Base-by-base conservation (phyloP, 2,113 vertebrate species). In the Cichladusa arquata region DNA sequence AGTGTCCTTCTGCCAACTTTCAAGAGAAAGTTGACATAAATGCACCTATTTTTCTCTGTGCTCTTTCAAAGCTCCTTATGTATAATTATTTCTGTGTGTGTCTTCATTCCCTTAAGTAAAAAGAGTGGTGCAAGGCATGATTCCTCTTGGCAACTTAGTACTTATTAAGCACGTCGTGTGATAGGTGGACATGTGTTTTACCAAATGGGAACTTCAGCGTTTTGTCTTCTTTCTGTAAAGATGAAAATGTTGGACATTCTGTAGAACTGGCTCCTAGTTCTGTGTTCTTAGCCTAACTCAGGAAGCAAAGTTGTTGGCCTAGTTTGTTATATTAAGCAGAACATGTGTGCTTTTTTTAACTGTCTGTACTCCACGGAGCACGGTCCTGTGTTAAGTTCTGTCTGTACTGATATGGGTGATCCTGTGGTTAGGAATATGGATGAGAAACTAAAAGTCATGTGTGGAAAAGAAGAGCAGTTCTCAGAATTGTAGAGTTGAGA, bases 21-120 rank as follows among this genome's bases (percentile, higher is more conserved):
- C 54, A 93, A 72, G 79, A 79, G 79, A 79, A 90, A 26, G 31
- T 66, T 76, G 65, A 28, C 36, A 78, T 57, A 72, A 90, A 66
- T 83, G 73, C 77, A 74, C 4, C 8, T 33, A 0, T 58, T 14
- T 14, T 26, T 65, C 33, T 72, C 67, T 66, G 6, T 71, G 61
- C 42, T 90, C 2, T 76, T 65, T 34, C 60, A 44, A 67, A 86
- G 40, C 14, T 90, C 24, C 12, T 42, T 44, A 20, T 14, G 8
- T 50, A 1, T 60, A 76, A n/a, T 82, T 58, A 7, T 71, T 86
- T 29, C 44, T 66, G 65, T 56, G 25, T 73, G 23, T 51, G 3
- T 78, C 28, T 96, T 93, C 92, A 38, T 56, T 80, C 42, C 3
- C 15, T 18, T 15, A 64, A 40, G 22, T 64, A 71, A 51, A 58